phyloP scores from a whole-genome alignment of 1,140 invertebrate genomes.

The Chrysoperla carnea region DNA sequence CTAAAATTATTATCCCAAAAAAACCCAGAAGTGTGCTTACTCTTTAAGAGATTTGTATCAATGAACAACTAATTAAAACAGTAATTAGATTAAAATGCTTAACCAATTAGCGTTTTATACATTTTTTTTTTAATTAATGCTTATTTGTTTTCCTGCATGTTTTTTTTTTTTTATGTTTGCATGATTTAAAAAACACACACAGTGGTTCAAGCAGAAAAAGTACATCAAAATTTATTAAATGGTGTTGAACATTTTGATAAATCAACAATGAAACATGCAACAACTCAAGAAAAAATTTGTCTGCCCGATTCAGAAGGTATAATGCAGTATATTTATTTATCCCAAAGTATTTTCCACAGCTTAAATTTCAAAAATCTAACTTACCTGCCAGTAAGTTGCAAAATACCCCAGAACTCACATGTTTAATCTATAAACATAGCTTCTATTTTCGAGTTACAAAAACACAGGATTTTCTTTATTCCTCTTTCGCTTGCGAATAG shows the following conservation, averaged over 20 bases:
- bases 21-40: too few species aligned
- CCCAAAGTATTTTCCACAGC: not conserved
- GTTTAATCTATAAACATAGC: too few species aligned
- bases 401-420: too few species aligned
- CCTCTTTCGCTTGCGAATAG: not conserved
- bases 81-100: not conserved
- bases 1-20: too few species aligned
- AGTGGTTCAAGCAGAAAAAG: conserved; percentile 44
- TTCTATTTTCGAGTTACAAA: not conserved
- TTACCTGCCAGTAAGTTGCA: too few species aligned
- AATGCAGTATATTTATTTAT: not conserved
- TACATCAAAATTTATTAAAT: conserved; percentile 42
- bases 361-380: not conserved
- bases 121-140: too few species aligned
- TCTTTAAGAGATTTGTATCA: conserved; percentile 4
- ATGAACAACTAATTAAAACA: too few species aligned
- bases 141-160: conserved; percentile 7
- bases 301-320: conserved; percentile 56
- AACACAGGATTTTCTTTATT: not conserved
- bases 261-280: conserved; percentile 52
- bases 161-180: conserved; percentile 13
- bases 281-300: conserved; percentile 56
- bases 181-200: conserved; percentile 1
- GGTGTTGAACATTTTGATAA: conserved; percentile 56
- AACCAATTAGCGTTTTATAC: not conserved